Evolutionary conservation across 1,140 invertebrate genomes (phyloP).

Genomic region (Drosophila pectinifera): DNA sequence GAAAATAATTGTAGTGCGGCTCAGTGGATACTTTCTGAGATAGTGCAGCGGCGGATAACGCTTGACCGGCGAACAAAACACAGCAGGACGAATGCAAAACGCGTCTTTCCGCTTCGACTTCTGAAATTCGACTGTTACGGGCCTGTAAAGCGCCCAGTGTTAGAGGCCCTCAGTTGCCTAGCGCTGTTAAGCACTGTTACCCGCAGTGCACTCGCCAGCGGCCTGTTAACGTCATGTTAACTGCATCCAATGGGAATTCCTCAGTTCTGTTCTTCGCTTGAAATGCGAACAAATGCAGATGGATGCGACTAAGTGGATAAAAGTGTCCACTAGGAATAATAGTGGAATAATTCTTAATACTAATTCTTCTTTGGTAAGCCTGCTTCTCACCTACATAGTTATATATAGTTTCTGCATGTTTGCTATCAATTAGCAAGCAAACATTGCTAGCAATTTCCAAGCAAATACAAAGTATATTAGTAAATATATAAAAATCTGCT

Average conservation of each 20-base stretch:
- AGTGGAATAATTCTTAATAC: too few relatives aligned
- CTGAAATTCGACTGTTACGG: conserved; percentile 27
- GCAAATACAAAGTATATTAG: not conserved
- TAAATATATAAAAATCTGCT: not conserved
- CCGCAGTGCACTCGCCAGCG: not conserved
- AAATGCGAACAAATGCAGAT: not conserved
- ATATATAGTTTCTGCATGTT: not conserved
- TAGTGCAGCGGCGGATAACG: conserved; percentile 14
- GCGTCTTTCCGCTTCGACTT: conserved; percentile 38
- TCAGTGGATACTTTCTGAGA: conserved; percentile 12
- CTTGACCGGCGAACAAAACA: conserved; percentile 25
- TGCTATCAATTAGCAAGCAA: not conserved
- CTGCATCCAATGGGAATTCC: conserved; percentile 8
- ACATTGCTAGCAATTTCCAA: not conserved
- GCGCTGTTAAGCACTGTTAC: conserved; percentile 18
- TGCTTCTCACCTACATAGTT: too few relatives aligned
- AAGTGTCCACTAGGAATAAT: too few relatives aligned
- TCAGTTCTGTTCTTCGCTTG: not conserved
- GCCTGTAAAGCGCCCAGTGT: too few relatives aligned
- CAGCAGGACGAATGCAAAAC: conserved; percentile 20
- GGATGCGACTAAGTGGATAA: not conserved
- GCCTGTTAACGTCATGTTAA: conserved; percentile 18
- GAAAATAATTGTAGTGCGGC: conserved; percentile 29
- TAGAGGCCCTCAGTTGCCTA: not conserved
- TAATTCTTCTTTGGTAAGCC: too few relatives aligned